phyloP scores from a whole-genome alignment of 2,888 invertebrate genomes.

The Endotricha flammealis region DNA sequence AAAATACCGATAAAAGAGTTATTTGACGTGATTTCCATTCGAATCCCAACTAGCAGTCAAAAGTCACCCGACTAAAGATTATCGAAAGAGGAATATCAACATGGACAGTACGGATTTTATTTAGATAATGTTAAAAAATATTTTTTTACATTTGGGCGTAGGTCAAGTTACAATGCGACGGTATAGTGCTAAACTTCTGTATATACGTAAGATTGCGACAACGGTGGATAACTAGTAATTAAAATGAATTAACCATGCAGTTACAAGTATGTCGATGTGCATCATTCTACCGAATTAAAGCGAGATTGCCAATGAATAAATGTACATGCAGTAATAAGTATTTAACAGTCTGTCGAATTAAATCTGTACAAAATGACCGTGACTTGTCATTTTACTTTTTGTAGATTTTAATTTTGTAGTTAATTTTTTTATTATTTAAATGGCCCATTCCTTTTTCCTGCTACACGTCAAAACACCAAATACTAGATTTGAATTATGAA shows the following conservation, averaged over 20 bases:
- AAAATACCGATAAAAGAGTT: too few relatives aligned
- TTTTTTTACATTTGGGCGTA: conserved; percentile 61
- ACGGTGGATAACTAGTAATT: conserved; percentile 27
- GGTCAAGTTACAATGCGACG: conserved; percentile 43
- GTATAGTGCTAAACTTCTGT: conserved; percentile 55
- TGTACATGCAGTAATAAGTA: conserved; percentile 73
- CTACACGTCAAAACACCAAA: not conserved
- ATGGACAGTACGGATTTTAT: conserved; percentile 50
- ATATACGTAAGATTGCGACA: conserved; percentile 61
- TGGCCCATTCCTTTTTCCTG: conserved; percentile 8
- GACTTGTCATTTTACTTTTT: conserved; percentile 58
- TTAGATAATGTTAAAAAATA: conserved; percentile 57
- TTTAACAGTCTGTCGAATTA: conserved; percentile 75
- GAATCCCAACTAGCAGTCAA: too few relatives aligned
- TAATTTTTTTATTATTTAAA: conserved; percentile 22
- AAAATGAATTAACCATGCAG: conserved; percentile 29
- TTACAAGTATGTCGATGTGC: conserved; percentile 43
- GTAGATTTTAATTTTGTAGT: conserved; percentile 30
- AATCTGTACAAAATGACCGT: conserved; percentile 74
- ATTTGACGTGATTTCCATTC: too few relatives aligned
- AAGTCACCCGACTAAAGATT: too few relatives aligned
- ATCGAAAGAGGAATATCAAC: too few relatives aligned
- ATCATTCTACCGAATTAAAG: conserved; percentile 64
- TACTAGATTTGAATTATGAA: too few relatives aligned
- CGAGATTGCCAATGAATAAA: conserved; percentile 58